Base-by-base conservation (phyloP, 2,888 invertebrate genomes). In the Ceratothoa steindachneri region DNA sequence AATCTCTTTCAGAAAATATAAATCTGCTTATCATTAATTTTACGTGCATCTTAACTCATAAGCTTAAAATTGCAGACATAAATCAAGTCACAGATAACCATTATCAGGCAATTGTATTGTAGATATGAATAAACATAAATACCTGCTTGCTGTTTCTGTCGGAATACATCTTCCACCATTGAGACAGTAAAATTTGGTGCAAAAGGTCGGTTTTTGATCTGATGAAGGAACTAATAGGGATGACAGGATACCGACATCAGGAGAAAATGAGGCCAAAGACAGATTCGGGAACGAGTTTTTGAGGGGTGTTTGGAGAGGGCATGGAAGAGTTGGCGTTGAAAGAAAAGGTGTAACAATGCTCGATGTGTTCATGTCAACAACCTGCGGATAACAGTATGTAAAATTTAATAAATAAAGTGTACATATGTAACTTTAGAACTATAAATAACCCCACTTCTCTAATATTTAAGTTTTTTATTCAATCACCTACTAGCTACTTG, bases 71-170 rank as follows among this genome's bases (percentile, higher is more conserved):
- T n/a, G n/a, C n/a, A n/a, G n/a, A n/a, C n/a, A n/a, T n/a, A n/a
- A n/a, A n/a, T n/a, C n/a, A n/a, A n/a, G n/a, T n/a, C n/a, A n/a
- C n/a, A n/a, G n/a, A n/a, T n/a, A n/a, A n/a, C n/a, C n/a, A n/a
- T n/a, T n/a, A n/a, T n/a, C n/a, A n/a, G n/a, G n/a, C n/a, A n/a
- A n/a, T n/a, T n/a, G n/a, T n/a, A n/a, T n/a, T n/a, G n/a, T n/a
- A n/a, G n/a, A n/a, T n/a, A n/a, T n/a, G n/a, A n/a, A n/a, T n/a
- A n/a, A n/a, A n/a, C n/a, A n/a, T n/a, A n/a, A n/a, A n/a, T 9
- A 55, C 55, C 24, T 55, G 55, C 55, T 55, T 55, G 55, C 55
- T 12, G 55, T 55, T 22, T 55, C 55, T 5, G 55, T 55, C 19
- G 55, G 55, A 5, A 55, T 22, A 55, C 55, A 55, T 5, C 24